A percentile compares a stretch with the other conserved stretches of the same genome.
Evolutionary conservation across 2,888 invertebrate species (phyloP).

Genomic region (Leptopilina myrica): DNA sequence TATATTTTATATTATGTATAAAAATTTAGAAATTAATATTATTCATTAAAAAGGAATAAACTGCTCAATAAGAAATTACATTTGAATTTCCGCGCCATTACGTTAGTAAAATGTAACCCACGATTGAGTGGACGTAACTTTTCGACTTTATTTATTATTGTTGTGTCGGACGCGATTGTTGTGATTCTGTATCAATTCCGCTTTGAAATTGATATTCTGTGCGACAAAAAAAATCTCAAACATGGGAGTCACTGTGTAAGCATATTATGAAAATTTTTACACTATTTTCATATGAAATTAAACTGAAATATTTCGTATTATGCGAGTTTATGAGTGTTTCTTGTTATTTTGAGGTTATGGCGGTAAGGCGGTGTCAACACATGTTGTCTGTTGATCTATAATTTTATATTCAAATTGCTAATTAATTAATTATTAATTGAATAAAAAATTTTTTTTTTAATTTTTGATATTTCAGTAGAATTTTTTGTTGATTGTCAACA

Average conservation of each 20-base stretch:
- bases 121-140: too few species aligned
- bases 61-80: too few species aligned
- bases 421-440: background rate
- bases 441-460: background rate
- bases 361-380: constrained; percentile 16
- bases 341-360: constrained; percentile 6
- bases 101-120: too few species aligned
- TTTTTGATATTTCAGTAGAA: background rate
- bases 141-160: too few species aligned
- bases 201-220: too few species aligned
- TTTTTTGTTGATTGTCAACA: constrained; percentile 2
- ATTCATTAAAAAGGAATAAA: too few species aligned
- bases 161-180: too few species aligned
- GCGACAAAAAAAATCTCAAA: background rate
- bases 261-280: background rate
- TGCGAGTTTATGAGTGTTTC: constrained; percentile 4
- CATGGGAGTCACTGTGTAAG: constrained; percentile 37
- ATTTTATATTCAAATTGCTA: background rate
- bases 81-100: too few species aligned
- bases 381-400: background rate
- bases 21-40: too few species aligned
- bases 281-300: background rate
- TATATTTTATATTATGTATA: too few species aligned
- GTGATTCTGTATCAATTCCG: too few species aligned
- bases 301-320: background rate